Evolutionary conservation across 2,797 vertebrate species (phyloP), one percentile per base, ranked within the genome.

Genomic region (Vespertilio murinus): DNA sequence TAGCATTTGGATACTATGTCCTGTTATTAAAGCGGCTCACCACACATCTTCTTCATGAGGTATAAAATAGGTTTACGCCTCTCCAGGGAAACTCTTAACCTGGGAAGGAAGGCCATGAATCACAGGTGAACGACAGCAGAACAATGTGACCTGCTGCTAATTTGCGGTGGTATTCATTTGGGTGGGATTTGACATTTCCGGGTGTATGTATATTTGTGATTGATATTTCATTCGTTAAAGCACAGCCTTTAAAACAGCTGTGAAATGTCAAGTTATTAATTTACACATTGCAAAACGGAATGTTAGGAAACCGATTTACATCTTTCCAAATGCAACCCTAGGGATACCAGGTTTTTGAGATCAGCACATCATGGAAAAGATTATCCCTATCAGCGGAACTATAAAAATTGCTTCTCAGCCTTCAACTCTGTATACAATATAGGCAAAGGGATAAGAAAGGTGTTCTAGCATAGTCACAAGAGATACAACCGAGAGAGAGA

Each of bases 251-350:
- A 94, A 96, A 97, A 91, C 96, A 97, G 96, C 97, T 97, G 97
- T 96, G 96, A 97, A 97, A 97, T 97, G 96, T 97, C 97, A 97
- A 92, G 94, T 96, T 97, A 97, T 97, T 97, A 97, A 97, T 96
- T 97, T 97, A 96, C 94, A 93, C 94, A 81, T 95, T 97, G 86
- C 90, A 95, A 96, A 97, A 96, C 93, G 77, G 92, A 95, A 90
- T 96, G 78, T 92, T 95, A 97, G 91, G 52, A 94, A 97, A 92
- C 90, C 49, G 1, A 96, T 97, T 95, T 97, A 94, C 95, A 89
- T 96, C 95, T 91, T 94, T 94, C 88, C 67, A 92, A 95, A 97
- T 90, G 93, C 93, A 94, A 75, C 96, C 90, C 90, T 10, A 87
- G 93, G 95, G 97, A 97, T 12, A 87, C 40, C n/a, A 95, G 86